Base-by-base conservation (phyloP, 2,888 invertebrate species). In the Octodonta nipae region DNA sequence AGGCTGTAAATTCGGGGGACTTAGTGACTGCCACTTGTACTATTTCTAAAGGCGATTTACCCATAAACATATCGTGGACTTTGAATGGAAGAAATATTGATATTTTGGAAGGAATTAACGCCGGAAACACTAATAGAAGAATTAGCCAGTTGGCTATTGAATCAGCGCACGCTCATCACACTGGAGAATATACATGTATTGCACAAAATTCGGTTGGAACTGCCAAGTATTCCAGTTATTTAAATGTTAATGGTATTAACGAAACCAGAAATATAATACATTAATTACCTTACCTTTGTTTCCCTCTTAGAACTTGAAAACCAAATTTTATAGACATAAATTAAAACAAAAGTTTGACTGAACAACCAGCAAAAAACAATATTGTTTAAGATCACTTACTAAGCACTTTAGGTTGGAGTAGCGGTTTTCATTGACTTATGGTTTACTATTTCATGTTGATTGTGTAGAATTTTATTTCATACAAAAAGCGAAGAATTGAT, bases 11-110 rank as follows among this genome's bases (percentile, higher is more conserved):
- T 56, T 75, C 74, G 38, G 78, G 78, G 32, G 77, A 79, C 55
- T 69, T 73, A 28, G 71, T 75, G 25, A 75, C 75, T 53, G 68
- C 73, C 52, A 71, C 69, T 33, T 82, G 81, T 56, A 71, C 76
- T 41, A 71, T 76, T 12, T 68, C 74, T 43, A 76, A 78, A 55
- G 82, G 86, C 40, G 85, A 86, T 64, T 66, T 78, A 46, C 85
- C 85, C 7, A 66, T 86, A 37, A 72, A 70, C 28, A 50, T 51
- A n/a, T 35, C 34, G n/a, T 51, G 51, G 64, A 56, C 51, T 2
- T 46, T 62, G 22, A 61, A 65, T 38, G 55, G 56, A 32, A 45
- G 50, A 15, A 47, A 54, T 10, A 51, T 64, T 29, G 45, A 48
- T 11, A 46, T 49, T 17, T 50, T 55, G 24, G 43, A 51, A 14